Base-by-base conservation (phyloP, 2,888 invertebrate genomes). In the Microctonus aethiopoides region DNA sequence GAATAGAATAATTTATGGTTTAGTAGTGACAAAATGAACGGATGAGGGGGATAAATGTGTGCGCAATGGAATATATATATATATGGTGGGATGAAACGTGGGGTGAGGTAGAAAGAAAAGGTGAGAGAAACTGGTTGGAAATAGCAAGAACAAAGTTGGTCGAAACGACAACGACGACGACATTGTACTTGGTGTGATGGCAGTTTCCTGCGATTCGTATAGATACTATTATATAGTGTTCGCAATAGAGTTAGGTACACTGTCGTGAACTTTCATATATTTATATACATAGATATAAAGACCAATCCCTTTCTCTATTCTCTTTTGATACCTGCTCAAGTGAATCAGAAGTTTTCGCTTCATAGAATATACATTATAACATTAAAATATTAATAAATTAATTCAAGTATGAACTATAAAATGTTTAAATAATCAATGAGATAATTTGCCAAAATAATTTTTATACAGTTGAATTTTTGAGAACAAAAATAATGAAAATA, bases 191-290 rank as follows among this genome's bases (percentile, higher is more conserved):
- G 46, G 46, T n/a, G n/a, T 46, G 46, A 46, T 46, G 20, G 46
- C 46, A 46, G 46, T 46, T 46, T 46, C 46, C 26, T 22, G 26
- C 26, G 54, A 26, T 54, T 26, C 54, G 13, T 22, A n/a, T 11
- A 26, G 54, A 54, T 54, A 54, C 46, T 46, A 46, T 46, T 54
- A 54, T n/a, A n/a, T n/a, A 4, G 26, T 54, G 54, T 54, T 54
- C 54, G 22, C 54, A 13, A 24, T 22, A 54, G 54, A 54, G 54
- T 54, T 54, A 26, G 24, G 54, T 46, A 7, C 16, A 46, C 7
- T 46, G 46, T 46, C 13, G 16, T 46, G 46, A 46, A 46, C 46
- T 46, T 46, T 46, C 16, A 46, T 46, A 46, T 46, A 13, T 41
- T 3, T 41, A 41, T 41, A n/a, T 46, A 46, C n/a, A n/a, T n/a